Conservation (phyloP, 2,113 vertebrate species). For the Isichthys henryi region DNA sequence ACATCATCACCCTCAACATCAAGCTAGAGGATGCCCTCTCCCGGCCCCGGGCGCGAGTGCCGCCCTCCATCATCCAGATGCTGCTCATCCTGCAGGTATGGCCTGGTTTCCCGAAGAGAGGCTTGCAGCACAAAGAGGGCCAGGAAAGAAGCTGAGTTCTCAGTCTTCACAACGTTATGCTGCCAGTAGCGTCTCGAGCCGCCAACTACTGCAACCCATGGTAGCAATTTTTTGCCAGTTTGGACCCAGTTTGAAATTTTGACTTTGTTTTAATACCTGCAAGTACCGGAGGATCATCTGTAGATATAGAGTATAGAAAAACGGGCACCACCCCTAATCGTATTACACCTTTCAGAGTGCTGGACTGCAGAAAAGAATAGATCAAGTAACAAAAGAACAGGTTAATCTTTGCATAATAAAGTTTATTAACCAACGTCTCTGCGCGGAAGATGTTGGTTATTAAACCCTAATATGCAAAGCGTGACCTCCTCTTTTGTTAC, state of each 20-base stretch:
- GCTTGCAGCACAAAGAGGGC: not conserved
- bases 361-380: not conserved
- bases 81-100: conserved; percentile 84
- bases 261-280: not conserved
- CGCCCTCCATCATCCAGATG: conserved; percentile 89
- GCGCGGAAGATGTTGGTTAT: not conserved
- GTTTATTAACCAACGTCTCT: not conserved
- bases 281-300: not conserved
- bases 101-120: not conserved
- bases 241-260: not conserved
- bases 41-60: conserved; percentile 75
- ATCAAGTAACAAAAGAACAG: not conserved
- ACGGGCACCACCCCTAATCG: not conserved
- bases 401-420: not conserved
- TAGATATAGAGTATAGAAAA: not conserved
- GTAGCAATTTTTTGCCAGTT: not conserved
- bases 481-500: not conserved
- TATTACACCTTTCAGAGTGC: not conserved
- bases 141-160: not conserved
- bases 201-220: not conserved
- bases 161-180: not conserved
- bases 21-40: conserved; percentile 82
- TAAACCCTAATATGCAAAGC: not conserved
- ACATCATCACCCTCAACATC: conserved; percentile 84
- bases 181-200: not conserved